These are phyloP conservation scores for Leptinotarsa rubiginosa DNA, from an alignment of 2,888 invertebrate genomes.

Conservation along the genomic window DNA sequence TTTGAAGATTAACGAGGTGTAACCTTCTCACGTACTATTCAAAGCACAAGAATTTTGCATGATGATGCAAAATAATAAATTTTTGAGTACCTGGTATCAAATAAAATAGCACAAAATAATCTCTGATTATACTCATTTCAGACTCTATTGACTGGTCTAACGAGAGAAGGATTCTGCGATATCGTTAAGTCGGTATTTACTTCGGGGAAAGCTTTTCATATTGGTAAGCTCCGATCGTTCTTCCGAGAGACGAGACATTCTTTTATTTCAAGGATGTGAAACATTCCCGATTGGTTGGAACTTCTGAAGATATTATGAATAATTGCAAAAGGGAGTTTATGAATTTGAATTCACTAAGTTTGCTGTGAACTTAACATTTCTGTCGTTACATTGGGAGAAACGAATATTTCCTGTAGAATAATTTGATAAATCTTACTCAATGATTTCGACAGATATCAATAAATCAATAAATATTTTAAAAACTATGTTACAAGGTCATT, in stretches of 20 bases:
- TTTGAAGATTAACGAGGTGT: too few relatives aligned
- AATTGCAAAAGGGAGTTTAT: conserved; percentile 39
- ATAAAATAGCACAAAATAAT: neutral
- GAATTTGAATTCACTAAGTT: conserved; percentile 37
- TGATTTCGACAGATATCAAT: too few relatives aligned
- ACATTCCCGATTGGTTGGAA: conserved; percentile 38
- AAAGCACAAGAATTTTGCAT: too few relatives aligned
- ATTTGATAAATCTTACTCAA: neutral
- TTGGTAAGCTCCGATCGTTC: conserved; percentile 38
- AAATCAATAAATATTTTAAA: too few relatives aligned
- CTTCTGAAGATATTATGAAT: conserved; percentile 44
- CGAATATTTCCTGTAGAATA: neutral
- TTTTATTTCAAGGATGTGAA: conserved; percentile 39
- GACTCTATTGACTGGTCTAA: conserved; percentile 14
- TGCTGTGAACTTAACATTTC: conserved; percentile 29
- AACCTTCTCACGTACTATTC: too few relatives aligned
- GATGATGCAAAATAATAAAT: too few relatives aligned
- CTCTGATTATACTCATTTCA: neutral
- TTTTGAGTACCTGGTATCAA: too few relatives aligned
- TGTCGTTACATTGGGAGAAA: conserved; percentile 16
- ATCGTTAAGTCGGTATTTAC: conserved; percentile 32
- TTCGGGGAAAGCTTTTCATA: conserved; percentile 30
- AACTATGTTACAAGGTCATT: too few relatives aligned
- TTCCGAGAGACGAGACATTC: conserved; percentile 34
- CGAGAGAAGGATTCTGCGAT: neutral